phyloP scores from a whole-genome alignment of 2,888 invertebrate genomes.

The Cerceris ruficornis region DNA sequence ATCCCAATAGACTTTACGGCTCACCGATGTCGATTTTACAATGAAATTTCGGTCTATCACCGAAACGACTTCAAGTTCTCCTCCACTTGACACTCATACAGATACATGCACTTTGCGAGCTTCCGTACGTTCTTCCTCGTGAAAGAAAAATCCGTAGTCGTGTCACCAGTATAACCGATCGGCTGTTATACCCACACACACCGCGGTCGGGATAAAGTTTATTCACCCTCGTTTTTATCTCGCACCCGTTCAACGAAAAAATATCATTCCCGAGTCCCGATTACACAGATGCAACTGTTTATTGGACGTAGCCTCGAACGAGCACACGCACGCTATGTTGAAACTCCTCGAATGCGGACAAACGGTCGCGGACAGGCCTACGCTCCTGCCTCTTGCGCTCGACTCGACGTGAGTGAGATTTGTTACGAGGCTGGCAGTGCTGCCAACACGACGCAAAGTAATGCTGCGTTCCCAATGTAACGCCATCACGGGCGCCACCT shows the following conservation, averaged over 20 bases:
- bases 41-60: conserved; percentile 44
- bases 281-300: conserved; percentile 15
- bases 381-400: conserved; percentile 73
- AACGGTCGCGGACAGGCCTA: conserved; percentile 67
- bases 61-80: conserved; percentile 44
- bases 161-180: conserved; percentile 57
- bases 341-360: conserved; percentile 65
- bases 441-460: conserved; percentile 55
- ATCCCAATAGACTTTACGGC: conserved; percentile 20
- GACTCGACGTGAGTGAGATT: conserved; percentile 72
- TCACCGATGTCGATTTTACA: conserved; percentile 38
- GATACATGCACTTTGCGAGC: conserved; percentile 49
- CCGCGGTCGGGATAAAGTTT: conserved; percentile 20
- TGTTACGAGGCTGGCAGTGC: conserved; percentile 70
- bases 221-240: background rate
- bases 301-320: conserved; percentile 24
- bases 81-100: conserved; percentile 39
- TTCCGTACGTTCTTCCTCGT: conserved; percentile 35
- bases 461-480: conserved; percentile 25
- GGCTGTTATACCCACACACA: conserved; percentile 52
- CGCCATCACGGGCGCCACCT: background rate
- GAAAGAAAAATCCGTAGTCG: conserved; percentile 48
- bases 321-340: conserved; percentile 50
- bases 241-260: background rate
- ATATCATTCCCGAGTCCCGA: background rate